Base-by-base conservation (phyloP, 2,113 vertebrate genomes). In the Gopherus evgoodei region DNA sequence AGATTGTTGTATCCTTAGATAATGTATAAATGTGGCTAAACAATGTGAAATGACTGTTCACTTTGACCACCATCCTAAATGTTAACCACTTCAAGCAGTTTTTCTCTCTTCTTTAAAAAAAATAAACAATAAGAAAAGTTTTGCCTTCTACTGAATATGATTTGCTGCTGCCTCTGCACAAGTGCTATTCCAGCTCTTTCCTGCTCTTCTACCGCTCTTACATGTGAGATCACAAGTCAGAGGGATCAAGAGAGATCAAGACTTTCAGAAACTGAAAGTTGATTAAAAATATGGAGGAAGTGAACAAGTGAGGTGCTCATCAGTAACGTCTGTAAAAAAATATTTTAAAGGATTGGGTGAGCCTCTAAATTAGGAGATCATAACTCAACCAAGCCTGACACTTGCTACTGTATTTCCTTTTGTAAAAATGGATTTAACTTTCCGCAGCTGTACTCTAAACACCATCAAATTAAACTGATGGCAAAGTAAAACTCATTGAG, bases 401-500 rank as follows among this genome's bases (percentile, higher is more conserved):
- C 11, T 56, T 0, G 2, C 2, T 53, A 80, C 76, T 53, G n/a
- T 69, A 89, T 90, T 84, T 86, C 14, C 8, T 90, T 87, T 56
- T 80, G 25, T 57, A 87, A 53, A 89, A 90, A 25, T 78, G 25
- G 69, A 82, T 87, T 92, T 89, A 76, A 88, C n/a, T 94, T 93
- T 89, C 62, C 89, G 56, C 83, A 91, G 11, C 59, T 91, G 1
- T 0, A 44, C 24, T 75, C 38, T 44, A 76, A 69, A 42, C 72
- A 76, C 72, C 8, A 62, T 80, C 80, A 94, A 95, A 80, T 84
- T 86, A 89, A 94, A 94, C 5, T 83, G 72, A 90, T 57, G 95
- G 62, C 11, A 87, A 93, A 94, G 91, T 86, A 90, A 89, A 94
- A 96, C 59, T 83, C 95, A 90, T 54, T 87, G 93, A 93, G 97